Evolutionary conservation across 53 echinoderm and acorn worm species (phyloP).

Genomic region (Hippasteria phrygiana): DNA sequence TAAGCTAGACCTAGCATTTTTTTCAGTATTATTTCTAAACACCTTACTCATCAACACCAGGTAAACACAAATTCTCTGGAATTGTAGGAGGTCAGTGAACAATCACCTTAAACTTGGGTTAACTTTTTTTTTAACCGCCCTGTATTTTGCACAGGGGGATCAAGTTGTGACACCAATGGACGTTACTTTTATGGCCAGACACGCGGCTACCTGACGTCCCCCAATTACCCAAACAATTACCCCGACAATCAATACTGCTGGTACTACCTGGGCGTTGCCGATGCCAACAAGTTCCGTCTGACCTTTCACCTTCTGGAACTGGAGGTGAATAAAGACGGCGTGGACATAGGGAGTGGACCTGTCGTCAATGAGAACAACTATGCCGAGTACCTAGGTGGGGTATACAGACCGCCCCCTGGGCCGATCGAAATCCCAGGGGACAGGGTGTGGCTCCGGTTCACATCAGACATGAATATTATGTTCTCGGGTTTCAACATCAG

Average conservation of each 20-base stretch:
- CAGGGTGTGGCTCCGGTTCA: conserved; percentile 58
- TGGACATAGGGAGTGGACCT: conserved; percentile 47
- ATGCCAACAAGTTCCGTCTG: conserved; percentile 52
- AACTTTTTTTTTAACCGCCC: no score
- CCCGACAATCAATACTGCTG: conserved; percentile 18
- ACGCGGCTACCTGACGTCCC: conserved; percentile 54
- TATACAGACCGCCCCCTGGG: conserved; percentile 1
- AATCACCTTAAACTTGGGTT: no score
- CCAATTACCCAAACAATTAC: conserved; percentile 47
- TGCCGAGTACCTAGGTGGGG: not conserved
- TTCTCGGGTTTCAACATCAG: conserved; percentile 51
- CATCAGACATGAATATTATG: conserved; percentile 59
- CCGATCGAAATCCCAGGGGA: conserved; percentile 51
- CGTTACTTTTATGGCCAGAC: conserved; percentile 48
- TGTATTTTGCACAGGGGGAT: no score
- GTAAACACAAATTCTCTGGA: no score
- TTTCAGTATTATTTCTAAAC: no score
- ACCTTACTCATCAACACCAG: no score
- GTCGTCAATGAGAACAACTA: not conserved
- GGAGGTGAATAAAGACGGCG: conserved; percentile 49
- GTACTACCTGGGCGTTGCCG: conserved; percentile 64
- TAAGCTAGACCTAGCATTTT: no score
- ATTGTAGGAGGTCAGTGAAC: no score
- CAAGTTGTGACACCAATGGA: not conserved
- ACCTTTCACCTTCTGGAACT: conserved; percentile 36